phyloP scores from a whole-genome alignment of 2,113 vertebrate genomes.

The Machaerirhynchus nigripectus region DNA sequence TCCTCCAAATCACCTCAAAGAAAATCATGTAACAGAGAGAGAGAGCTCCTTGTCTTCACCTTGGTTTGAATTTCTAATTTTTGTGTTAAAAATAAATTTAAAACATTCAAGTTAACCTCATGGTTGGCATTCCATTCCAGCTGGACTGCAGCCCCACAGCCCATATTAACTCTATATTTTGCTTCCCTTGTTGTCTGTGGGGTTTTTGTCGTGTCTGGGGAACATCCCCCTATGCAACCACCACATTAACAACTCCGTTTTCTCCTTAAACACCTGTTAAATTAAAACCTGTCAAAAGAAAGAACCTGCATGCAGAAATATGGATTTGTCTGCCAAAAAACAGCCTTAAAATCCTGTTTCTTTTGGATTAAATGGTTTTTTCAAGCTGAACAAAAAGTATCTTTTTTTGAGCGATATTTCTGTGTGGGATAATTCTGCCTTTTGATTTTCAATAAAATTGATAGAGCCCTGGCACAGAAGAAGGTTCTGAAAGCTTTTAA shows the following conservation, averaged over 20 bases:
- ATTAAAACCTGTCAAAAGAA: not conserved
- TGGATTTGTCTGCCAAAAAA: not conserved
- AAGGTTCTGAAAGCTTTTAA: not conserved
- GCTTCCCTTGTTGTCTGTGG: fast-evolving
- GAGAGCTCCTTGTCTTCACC: not conserved
- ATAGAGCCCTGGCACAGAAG: not conserved
- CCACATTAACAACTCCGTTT: not conserved
- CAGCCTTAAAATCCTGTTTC: not conserved
- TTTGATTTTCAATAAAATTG: not conserved
- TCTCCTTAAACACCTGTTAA: not conserved
- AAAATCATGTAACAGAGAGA: not conserved
- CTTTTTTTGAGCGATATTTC: not conserved
- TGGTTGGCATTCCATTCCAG: not conserved
- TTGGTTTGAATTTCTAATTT: not conserved
- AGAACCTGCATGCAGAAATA: not conserved
- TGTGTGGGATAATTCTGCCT: not conserved
- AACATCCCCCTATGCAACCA: not conserved
- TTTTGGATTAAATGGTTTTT: not conserved
- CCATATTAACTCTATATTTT: not conserved
- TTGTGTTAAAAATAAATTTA: not conserved
- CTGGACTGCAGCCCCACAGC: too few species aligned
- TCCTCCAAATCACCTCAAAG: not conserved
- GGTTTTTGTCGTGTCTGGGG: not conserved
- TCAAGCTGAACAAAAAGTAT: not conserved
- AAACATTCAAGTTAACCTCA: fast-evolving